Evolutionary conservation across 2,113 vertebrate genomes (phyloP).

Genomic region (Petrocephalus microphthalmus): DNA sequence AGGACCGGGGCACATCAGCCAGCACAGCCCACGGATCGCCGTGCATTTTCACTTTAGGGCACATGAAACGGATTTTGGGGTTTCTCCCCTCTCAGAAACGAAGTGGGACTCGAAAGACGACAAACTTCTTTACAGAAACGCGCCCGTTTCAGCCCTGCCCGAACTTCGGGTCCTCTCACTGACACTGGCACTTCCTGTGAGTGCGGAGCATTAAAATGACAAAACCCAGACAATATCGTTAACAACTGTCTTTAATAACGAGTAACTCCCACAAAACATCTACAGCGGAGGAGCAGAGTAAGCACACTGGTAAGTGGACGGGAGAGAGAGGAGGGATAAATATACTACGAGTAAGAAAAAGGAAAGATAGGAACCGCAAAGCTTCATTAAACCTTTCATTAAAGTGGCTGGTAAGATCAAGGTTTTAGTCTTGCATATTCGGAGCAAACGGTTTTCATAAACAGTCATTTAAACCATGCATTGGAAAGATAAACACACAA

Average conservation of each 20-base stretch:
- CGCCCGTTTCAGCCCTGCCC: background rate
- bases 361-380: background rate
- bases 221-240: background rate
- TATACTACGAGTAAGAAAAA: background rate
- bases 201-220: background rate
- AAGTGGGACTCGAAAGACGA: background rate
- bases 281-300: background rate
- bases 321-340: background rate
- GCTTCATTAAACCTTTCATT: background rate
- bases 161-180: background rate
- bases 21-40: background rate
- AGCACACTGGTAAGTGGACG: background rate
- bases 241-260: background rate
- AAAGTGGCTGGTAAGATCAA: background rate
- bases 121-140: background rate
- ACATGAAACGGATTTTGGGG: background rate
- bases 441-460: background rate
- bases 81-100: background rate
- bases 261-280: background rate
- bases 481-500: background rate
- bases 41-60: background rate
- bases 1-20: background rate
- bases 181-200: background rate
- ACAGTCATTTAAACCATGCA: background rate
- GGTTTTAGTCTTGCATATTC: background rate